Conservation (phyloP, 2,113 vertebrate species). For the Mustelus asterias region DNA sequence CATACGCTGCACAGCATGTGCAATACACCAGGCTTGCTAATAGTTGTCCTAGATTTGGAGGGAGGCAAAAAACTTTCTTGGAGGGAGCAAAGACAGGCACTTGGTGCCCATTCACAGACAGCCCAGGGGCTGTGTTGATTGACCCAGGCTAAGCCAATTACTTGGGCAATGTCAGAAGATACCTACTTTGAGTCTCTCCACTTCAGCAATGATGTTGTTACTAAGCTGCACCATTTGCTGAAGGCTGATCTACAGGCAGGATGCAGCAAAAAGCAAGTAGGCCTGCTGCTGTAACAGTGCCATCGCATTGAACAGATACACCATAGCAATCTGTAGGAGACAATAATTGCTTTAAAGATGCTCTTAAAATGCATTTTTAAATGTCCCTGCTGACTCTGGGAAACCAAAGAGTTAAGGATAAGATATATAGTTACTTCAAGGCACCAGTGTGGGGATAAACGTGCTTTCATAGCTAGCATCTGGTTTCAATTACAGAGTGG, state of each 20-base stretch:
- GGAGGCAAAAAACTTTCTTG: background rate
- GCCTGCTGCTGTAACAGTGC: background rate
- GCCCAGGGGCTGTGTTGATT: background rate
- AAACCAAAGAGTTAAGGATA: background rate
- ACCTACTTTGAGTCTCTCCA: background rate
- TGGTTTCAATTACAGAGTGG: background rate
- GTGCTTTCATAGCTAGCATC: background rate
- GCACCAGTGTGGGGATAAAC: background rate
- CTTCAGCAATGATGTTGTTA: background rate
- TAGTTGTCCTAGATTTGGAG: background rate
- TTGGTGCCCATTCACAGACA: background rate
- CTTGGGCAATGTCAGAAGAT: background rate
- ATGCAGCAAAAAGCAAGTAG: background rate
- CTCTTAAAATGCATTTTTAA: background rate
- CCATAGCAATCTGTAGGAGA: background rate
- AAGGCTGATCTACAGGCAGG: background rate
- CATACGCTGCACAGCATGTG: background rate
- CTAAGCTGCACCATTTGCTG: background rate
- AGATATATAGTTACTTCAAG: background rate
- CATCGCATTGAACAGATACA: background rate
- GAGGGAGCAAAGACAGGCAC: background rate
- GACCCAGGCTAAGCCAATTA: background rate
- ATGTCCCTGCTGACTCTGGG: background rate
- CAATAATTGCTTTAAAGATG: background rate
- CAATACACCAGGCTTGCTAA: background rate